Base-by-base conservation (phyloP, 35 echinoderm and acorn worm genomes). In the Chiridota heheva region DNA sequence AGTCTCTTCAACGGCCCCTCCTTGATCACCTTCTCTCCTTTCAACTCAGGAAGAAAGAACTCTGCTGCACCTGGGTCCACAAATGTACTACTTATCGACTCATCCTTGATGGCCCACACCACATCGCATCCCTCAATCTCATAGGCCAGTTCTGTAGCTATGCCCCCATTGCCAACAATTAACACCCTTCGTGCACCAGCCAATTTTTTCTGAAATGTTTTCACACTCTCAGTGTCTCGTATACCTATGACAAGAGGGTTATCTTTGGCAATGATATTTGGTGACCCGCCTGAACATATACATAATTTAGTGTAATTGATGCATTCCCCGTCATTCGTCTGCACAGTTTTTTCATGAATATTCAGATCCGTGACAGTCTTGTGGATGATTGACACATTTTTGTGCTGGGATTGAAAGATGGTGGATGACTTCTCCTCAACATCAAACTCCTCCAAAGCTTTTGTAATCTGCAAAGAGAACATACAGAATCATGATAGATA, bases 101-200 rank as follows among this genome's bases (percentile, higher is more conserved):
- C 51, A 78, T 98, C 89, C 44, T 91, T 91, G 10, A 98, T 85
- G 2, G 89, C 95, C 95, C 95, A 98, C 0, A 91, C 55, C 18
- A 98, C 95, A 36, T 91, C 72, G 59, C 95, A 92, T 24, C 83
- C 89, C 66, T 89, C 89, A 32, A 98, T 90, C 65, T 98, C 95
- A 34, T 98, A 89, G 0, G 79, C 95, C 40, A 98, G 81, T 64
- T 98, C 95, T 5, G 95, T 89, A 20, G 95, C 95, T 27, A 98
- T 98, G n/a, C 95, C 95, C 13, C 95, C 95, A 49, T 98, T 98
- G 20, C 95, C 95, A 29, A 98, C 78, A 15, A 98, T 63, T 1
- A 82, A 60, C 15, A 98, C 81, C 20, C 95, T 77, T 34, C 78
- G 65, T 3, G 95, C 89, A 69, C 85, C 84, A 20, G 49, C 36